Evolutionary conservation across 2,888 invertebrate genomes (phyloP).

Genomic region (Esperia sulphurella): DNA sequence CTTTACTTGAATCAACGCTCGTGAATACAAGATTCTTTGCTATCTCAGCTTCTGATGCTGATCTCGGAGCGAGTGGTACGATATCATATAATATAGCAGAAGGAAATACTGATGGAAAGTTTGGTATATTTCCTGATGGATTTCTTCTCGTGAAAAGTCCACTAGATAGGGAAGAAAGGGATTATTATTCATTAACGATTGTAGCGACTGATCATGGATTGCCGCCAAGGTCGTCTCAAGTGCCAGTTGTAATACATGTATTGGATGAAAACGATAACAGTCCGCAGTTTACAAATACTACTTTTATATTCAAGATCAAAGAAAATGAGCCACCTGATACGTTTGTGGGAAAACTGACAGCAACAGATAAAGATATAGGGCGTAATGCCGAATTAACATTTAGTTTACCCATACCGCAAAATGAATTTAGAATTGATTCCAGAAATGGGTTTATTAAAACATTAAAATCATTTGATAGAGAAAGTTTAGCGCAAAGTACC

Average conservation of each 20-base stretch:
- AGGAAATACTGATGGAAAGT: slow-evolving; percentile 91
- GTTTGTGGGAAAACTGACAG: slow-evolving; percentile 94
- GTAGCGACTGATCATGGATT: slow-evolving; percentile 89
- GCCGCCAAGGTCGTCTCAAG: slow-evolving; percentile 89
- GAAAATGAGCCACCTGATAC: slow-evolving; percentile 94
- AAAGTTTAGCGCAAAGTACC: slow-evolving; percentile 86
- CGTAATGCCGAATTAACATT: slow-evolving; percentile 94
- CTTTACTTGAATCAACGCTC: slow-evolving; percentile 91
- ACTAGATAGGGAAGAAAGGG: slow-evolving; percentile 93
- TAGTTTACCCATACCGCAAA: slow-evolving; percentile 85
- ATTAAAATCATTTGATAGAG: slow-evolving; percentile 91
- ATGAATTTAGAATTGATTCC: slow-evolving; percentile 92
- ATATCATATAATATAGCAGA: slow-evolving; percentile 90
- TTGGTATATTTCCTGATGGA: slow-evolving; percentile 97
- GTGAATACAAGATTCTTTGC: slow-evolving; percentile 95
- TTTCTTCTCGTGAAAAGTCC: slow-evolving; percentile 91
- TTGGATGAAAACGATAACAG: slow-evolving; percentile 98
- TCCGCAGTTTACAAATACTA: slow-evolving; percentile 93
- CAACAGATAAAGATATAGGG: slow-evolving; percentile 93
- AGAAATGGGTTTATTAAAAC: slow-evolving; percentile 95
- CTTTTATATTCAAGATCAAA: slow-evolving; percentile 93
- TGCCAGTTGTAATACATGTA: slow-evolving; percentile 94
- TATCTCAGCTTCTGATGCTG: slow-evolving; percentile 92
- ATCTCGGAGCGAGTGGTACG: slow-evolving; percentile 88
- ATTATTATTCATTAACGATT: slow-evolving; percentile 94